phyloP scores from a whole-genome alignment of 2,888 invertebrate genomes.

The Euplagia quadripunctaria region DNA sequence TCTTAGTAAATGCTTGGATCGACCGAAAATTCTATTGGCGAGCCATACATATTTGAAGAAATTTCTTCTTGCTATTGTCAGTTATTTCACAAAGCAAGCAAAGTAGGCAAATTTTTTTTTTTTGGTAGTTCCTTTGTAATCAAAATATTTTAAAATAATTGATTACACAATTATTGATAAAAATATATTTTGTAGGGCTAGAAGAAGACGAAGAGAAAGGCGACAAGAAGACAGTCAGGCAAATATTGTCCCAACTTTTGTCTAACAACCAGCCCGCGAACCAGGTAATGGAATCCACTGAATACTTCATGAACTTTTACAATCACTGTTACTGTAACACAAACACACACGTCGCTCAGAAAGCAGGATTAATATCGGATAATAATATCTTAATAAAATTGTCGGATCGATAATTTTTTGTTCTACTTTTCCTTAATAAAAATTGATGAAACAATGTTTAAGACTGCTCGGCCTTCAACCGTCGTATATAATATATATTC shows the following conservation, averaged over 20 bases:
- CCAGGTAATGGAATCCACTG: constrained; percentile 66
- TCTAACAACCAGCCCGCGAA: constrained; percentile 82
- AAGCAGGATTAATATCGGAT: too few species aligned
- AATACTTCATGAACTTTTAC: neutral
- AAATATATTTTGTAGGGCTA: constrained; percentile 44
- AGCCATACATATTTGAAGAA: neutral
- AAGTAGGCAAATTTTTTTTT: neutral
- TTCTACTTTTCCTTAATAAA: too few species aligned
- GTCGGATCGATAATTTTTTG: too few species aligned
- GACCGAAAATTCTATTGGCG: neutral
- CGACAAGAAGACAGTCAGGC: constrained; percentile 83
- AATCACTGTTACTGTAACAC: too few species aligned
- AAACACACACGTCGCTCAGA: too few species aligned
- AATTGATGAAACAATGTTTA: too few species aligned
- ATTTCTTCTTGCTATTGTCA: neutral
- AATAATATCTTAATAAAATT: too few species aligned
- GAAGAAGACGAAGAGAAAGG: constrained; percentile 84
- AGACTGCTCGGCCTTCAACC: too few species aligned
- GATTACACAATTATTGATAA: neutral
- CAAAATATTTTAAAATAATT: too few species aligned
- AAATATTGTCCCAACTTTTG: constrained; percentile 80
- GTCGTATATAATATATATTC: too few species aligned
- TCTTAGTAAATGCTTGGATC: neutral
- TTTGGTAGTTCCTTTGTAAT: too few species aligned
- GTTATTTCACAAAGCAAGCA: neutral